Base-by-base conservation (phyloP, 2,888 invertebrate species). In the Elgonia sp. region DNA sequence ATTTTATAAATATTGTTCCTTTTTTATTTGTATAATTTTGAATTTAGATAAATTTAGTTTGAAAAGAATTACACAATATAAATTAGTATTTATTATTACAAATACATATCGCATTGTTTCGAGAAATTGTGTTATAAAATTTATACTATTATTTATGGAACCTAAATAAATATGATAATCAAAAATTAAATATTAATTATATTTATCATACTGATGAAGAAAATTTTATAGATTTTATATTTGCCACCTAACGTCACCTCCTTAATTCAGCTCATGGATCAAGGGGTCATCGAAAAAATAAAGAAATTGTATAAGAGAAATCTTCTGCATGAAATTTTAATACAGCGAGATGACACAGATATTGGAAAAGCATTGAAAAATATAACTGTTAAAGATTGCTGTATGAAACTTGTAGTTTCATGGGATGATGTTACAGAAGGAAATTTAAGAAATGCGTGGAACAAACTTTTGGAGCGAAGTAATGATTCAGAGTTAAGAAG, bases 241-340 rank as follows among this genome's bases (percentile, higher is more conserved):
- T 57, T 21, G 12, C 57, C 57, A 21, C 57, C 57, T 9, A 57
- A 57, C 21, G 57, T 57, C 0, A 57, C 21, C 1, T 10, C 21
- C 21, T 21, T 57, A 21, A 57, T 57, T 10, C 57, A 57, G 21
- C 57, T 5, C 6, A 57, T 57, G 57, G 21, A 57, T 10, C 57
- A 57, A 10, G 57, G 57, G 4, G 65, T 65, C 4, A 70, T 70
- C 10, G 53, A 70, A n/a, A 53, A 70, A 55, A 37, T n/a, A 7
- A 70, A 53, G 18, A 70, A 70, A 12, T 12, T 70, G 10, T 70
- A 53, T 21, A 70, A 50, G 16, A 29, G 53, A 14, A 70, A 53
- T 70, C 37, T 70, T n/a, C 37, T 70, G 7, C 37, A 37, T 18
- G 53, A 53, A 9, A 29, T 70, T 53, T 53, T 70, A n/a, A 18